These are phyloP conservation scores for Patella ulyssiponensis DNA, from an alignment of 2,888 invertebrate species.

Conservation along the genomic window DNA sequence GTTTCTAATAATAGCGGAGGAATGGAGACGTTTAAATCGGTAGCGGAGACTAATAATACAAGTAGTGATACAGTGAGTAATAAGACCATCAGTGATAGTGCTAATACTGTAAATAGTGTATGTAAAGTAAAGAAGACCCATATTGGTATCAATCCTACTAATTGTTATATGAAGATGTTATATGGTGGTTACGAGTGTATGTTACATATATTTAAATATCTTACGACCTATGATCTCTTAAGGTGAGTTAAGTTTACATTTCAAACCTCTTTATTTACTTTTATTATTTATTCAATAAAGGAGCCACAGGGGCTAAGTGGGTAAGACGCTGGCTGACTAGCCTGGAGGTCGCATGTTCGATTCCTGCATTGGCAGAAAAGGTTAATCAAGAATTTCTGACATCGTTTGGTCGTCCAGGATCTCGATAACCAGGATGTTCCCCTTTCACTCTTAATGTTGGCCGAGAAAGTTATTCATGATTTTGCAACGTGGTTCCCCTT, in stretches of 20 bases:
- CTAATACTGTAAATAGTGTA: slow-evolving; percentile 4
- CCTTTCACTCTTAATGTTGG: too few relatives aligned
- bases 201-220: slow-evolving; percentile 57
- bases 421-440: too few relatives aligned
- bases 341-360: too few relatives aligned
- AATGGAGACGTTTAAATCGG: slow-evolving; percentile 3
- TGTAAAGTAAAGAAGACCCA: neutral
- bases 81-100: slow-evolving; percentile 12
- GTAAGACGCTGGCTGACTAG: too few relatives aligned
- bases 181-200: slow-evolving; percentile 63
- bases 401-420: too few relatives aligned
- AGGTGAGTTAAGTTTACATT: slow-evolving; percentile 46
- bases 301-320: too few relatives aligned
- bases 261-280: neutral
- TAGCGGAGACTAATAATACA: slow-evolving; percentile 6
- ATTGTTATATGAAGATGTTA: slow-evolving; percentile 53
- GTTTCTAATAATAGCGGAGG: slow-evolving; percentile 41
- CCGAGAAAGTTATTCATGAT: too few relatives aligned
- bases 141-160: slow-evolving; percentile 19
- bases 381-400: too few relatives aligned
- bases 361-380: too few relatives aligned
- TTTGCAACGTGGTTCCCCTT: too few relatives aligned
- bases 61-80: slow-evolving; percentile 23
- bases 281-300: too few relatives aligned
- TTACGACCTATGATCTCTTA: slow-evolving; percentile 54